Evolutionary conservation across 1,140 invertebrate genomes (phyloP).

Genomic region (Contarinia nasturtii): DNA sequence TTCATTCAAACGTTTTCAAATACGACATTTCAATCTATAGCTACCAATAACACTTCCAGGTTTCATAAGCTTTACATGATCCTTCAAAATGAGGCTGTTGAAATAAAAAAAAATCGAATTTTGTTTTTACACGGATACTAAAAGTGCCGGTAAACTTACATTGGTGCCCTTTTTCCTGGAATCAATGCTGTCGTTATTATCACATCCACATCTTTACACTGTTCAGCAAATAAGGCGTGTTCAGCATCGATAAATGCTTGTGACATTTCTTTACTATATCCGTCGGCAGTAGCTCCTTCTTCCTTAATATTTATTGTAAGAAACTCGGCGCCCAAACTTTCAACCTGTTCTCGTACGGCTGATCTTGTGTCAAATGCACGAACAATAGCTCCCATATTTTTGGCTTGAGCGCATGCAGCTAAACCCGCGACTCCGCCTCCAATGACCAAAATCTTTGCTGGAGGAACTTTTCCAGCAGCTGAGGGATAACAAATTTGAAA

Average conservation of each 20-base stretch:
- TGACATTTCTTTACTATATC: slow-evolving; percentile 84
- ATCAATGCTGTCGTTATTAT: slow-evolving; percentile 77
- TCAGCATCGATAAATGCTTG: slow-evolving; percentile 74
- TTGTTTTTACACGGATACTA: too few species aligned
- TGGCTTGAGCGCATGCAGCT: slow-evolving; percentile 66
- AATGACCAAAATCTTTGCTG: slow-evolving; percentile 70
- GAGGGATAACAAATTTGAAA: too few species aligned
- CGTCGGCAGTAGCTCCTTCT: slow-evolving; percentile 64
- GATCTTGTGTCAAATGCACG: slow-evolving; percentile 72
- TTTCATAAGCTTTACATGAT: slow-evolving; percentile 69
- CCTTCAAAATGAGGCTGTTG: slow-evolving; percentile 26
- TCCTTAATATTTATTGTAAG: slow-evolving; percentile 60
- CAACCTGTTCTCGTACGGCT: slow-evolving; percentile 75
- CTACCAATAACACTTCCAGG: slow-evolving; percentile 58
- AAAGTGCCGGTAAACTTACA: slow-evolving; percentile 10
- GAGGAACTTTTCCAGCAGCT: slow-evolving; percentile 68
- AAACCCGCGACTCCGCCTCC: slow-evolving; percentile 79
- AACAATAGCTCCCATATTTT: slow-evolving; percentile 77
- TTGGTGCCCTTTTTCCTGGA: slow-evolving; percentile 69
- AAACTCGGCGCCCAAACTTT: slow-evolving; percentile 75
- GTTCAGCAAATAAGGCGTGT: slow-evolving; percentile 67
- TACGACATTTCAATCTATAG: too few species aligned
- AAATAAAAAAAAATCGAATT: too few species aligned
- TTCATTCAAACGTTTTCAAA: too few species aligned
- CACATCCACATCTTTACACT: slow-evolving; percentile 61